Percentiles rank a stretch among this genome's conserved stretches.
These are phyloP conservation scores for Mustelus asterias DNA, from an alignment of 2,113 vertebrate genomes.

Conservation along the genomic window DNA sequence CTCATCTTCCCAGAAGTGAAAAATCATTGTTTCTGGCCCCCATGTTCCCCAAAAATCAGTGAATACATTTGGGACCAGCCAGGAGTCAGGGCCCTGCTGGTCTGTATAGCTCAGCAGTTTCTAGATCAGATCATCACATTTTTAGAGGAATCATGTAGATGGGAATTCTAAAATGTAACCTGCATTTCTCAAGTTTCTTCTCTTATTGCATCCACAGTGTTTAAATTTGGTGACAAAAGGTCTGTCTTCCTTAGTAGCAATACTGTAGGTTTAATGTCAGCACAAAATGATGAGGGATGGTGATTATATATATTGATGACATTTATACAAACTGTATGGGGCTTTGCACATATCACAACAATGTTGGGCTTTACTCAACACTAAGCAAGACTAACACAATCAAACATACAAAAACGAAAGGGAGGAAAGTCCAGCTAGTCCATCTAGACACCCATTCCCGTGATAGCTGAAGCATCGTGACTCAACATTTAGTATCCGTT, in stretches of 20 bases:
- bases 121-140: not conserved
- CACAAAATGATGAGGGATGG: not conserved
- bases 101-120: not conserved
- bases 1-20: not conserved
- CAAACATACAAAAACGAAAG: not conserved
- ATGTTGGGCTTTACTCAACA: not conserved
- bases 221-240: not conserved
- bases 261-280: not conserved
- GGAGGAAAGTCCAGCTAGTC: not conserved
- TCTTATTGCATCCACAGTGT: not conserved
- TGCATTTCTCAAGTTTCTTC: not conserved
- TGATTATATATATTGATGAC: not conserved
- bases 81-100: not conserved
- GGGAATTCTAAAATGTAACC: not conserved
- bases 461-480: not conserved
- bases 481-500: not conserved
- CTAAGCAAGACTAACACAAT: not conserved
- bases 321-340: not conserved
- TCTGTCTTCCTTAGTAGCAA: not conserved
- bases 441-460: too few species aligned
- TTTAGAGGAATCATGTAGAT: not conserved
- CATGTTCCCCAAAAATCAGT: not conserved
- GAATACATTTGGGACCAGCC: not conserved
- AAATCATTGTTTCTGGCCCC: not conserved
- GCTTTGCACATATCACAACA: not conserved